Evolutionary conservation across 2,797 vertebrate species (phyloP).

Genomic region (Echiichthys vipera): DNA sequence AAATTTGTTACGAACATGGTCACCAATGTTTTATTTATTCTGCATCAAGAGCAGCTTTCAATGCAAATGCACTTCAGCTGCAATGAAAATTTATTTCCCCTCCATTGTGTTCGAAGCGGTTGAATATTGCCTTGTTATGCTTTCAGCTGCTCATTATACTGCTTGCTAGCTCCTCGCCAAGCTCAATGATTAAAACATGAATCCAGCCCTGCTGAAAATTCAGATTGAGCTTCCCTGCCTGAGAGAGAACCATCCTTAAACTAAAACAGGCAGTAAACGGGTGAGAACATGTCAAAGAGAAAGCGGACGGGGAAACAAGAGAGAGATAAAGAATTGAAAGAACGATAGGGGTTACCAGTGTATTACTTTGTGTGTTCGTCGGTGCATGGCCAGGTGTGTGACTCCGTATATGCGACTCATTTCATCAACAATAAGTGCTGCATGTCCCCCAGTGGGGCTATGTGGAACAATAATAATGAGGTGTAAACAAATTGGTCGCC

Average conservation of each 20-base stretch:
- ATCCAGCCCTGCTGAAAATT: constrained; percentile 65
- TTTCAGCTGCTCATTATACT: constrained; percentile 77
- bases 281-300: constrained; percentile 17
- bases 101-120: constrained; percentile 49
- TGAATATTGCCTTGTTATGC: constrained; percentile 69
- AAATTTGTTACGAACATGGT: constrained; percentile 66
- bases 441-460: constrained; percentile 15
- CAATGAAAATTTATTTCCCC: constrained; percentile 63
- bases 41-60: constrained; percentile 62
- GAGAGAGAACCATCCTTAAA: constrained; percentile 38
- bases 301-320: constrained; percentile 3
- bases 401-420: constrained; percentile 11
- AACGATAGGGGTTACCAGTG: constrained; percentile 4
- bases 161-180: constrained; percentile 50
- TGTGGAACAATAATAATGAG: constrained; percentile 59
- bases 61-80: constrained; percentile 66
- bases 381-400: constrained; percentile 3
- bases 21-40: constrained; percentile 73
- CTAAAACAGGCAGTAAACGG: constrained; percentile 32
- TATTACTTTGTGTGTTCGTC: constrained; percentile 24
- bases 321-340: constrained; percentile 10
- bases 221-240: constrained; percentile 43
- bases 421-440: constrained; percentile 56
- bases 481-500: constrained; percentile 65
- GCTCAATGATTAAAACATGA: constrained; percentile 80